Percentiles rank a stretch among this genome's conserved stretches.
phyloP scores from a whole-genome alignment of 2,888 invertebrate species.

The Rhagonycha lutea region DNA sequence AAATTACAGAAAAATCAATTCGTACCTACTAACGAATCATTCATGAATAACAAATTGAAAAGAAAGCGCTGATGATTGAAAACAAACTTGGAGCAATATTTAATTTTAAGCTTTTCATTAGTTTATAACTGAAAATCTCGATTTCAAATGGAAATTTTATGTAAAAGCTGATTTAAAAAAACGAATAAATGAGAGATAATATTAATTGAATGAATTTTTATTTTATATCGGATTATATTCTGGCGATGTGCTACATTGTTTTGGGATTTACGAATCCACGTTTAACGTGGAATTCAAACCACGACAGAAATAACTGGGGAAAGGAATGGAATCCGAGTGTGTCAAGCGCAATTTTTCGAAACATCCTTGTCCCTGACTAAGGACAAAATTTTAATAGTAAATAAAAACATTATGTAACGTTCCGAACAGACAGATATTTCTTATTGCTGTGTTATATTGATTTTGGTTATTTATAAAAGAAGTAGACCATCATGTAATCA shows the following conservation, averaged over 20 bases:
- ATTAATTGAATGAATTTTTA: background rate
- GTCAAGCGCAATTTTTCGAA: too few species aligned
- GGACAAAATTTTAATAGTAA: background rate
- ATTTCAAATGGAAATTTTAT: background rate
- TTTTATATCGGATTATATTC: background rate
- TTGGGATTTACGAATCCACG: too few species aligned
- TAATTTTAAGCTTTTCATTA: background rate
- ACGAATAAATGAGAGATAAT: background rate
- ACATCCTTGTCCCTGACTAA: too few species aligned
- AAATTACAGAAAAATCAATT: background rate
- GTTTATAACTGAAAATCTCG: background rate
- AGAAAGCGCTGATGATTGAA: background rate
- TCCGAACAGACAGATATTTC: background rate
- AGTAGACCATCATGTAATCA: background rate
- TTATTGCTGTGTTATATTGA: background rate
- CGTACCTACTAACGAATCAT: background rate
- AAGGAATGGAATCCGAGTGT: background rate
- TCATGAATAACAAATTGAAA: background rate
- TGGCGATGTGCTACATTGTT: background rate
- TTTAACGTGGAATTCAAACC: too few species aligned
- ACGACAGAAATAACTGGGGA: too few species aligned
- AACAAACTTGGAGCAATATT: background rate
- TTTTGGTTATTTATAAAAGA: background rate
- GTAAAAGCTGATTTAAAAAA: background rate
- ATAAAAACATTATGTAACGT: background rate